Evolutionary conservation across 2,113 vertebrate genomes (phyloP).

Genomic region (Zosterops pallidus): DNA sequence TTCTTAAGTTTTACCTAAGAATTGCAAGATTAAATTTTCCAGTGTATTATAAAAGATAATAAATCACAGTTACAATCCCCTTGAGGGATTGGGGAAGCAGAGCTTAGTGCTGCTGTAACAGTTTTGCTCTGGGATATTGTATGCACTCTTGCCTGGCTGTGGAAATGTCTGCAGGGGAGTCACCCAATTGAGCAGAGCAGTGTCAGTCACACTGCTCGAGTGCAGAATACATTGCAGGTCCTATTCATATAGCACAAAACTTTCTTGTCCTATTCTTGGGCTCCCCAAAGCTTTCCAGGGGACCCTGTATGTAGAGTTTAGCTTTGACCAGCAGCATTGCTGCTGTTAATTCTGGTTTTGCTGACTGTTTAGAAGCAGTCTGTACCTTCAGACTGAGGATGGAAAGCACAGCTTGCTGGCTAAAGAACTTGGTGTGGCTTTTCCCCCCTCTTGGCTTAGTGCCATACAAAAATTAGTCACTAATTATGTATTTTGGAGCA

Average conservation of each 20-base stretch:
- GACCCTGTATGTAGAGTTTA: neutral
- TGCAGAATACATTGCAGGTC: neutral
- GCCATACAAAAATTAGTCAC: neutral
- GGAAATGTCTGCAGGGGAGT: neutral
- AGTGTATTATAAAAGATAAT: neutral
- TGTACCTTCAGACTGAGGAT: neutral
- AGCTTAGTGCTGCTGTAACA: neutral
- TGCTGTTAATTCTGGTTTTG: neutral
- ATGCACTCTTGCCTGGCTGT: neutral
- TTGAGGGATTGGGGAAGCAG: neutral
- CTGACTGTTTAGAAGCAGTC: neutral
- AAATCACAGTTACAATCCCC: neutral
- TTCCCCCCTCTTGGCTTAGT: neutral
- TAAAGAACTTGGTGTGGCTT: neutral
- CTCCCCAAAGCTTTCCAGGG: neutral
- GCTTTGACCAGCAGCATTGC: neutral
- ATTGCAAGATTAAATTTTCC: neutral
- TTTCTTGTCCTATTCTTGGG: neutral
- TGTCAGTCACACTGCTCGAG: neutral
- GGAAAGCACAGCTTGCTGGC: neutral
- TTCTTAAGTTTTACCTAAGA: neutral
- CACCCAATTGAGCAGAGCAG: neutral
- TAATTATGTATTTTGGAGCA: neutral
- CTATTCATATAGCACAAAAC: neutral
- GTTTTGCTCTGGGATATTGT: neutral